Conservation (phyloP, 2,797 vertebrate species). For the Hydrocynus forskahlii region DNA sequence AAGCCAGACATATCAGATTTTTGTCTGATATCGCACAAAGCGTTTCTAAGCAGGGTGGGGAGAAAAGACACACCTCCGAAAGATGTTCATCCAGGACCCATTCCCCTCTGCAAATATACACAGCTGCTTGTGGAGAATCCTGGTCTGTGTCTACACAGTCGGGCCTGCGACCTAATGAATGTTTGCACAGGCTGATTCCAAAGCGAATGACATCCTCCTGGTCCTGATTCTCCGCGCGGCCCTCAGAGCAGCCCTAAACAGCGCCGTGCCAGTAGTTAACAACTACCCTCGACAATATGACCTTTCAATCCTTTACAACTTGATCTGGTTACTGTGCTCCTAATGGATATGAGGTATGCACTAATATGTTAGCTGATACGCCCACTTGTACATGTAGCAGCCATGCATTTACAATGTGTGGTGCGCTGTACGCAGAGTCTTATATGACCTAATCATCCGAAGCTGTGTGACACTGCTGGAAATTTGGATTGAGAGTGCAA, state of each 20-base stretch:
- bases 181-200: conserved; percentile 83
- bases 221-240: conserved; percentile 64
- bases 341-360: conserved; percentile 18
- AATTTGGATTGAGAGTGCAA: too few relatives aligned
- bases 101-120: conserved; percentile 86
- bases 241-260: conserved; percentile 72
- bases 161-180: conserved; percentile 80
- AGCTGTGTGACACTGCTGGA: too few relatives aligned
- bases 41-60: conserved; percentile 24
- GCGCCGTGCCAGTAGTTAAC: conserved; percentile 39
- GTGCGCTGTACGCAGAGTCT: background rate
- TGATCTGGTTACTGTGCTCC: conserved; percentile 42
- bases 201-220: conserved; percentile 79
- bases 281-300: conserved; percentile 43
- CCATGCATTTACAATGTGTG: conserved; percentile 6
- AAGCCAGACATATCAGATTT: background rate
- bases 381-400: conserved; percentile 22
- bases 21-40: conserved; percentile 24
- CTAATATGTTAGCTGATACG: background rate
- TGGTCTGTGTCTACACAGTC: conserved; percentile 80
- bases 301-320: conserved; percentile 48
- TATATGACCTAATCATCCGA: background rate
- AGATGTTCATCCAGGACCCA: conserved; percentile 73
- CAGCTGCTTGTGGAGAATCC: conserved; percentile 81
- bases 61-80: conserved; percentile 71